Percentiles rank a stretch among this genome's conserved stretches.
phyloP scores from a whole-genome alignment of 2,888 invertebrate species.

The Atrina japonica region DNA sequence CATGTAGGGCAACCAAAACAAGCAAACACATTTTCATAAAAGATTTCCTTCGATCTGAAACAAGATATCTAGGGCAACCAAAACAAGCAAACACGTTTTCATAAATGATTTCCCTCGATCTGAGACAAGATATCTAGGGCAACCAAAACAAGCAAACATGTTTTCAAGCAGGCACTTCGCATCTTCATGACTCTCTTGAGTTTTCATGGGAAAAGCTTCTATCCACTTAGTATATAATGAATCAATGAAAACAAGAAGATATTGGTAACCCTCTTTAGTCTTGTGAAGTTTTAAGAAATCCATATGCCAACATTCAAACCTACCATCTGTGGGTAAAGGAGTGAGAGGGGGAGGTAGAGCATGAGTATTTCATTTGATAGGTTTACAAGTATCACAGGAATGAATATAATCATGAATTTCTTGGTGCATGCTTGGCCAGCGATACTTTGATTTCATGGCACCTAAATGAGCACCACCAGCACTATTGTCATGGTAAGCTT shows the following conservation, averaged over 20 bases:
- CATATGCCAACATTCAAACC: conserved; percentile 21
- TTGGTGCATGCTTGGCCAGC: conserved; percentile 36
- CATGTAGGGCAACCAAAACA: conserved; percentile 39
- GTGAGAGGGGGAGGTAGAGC: conserved; percentile 13
- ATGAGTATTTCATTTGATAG: conserved; percentile 16
- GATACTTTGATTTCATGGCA: conserved; percentile 30
- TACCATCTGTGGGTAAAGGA: conserved; percentile 7
- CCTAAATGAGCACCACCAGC: conserved; percentile 35
- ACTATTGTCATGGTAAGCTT: conserved; percentile 30
- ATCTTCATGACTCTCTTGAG: conserved; percentile 38
- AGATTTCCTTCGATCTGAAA: too few species aligned
- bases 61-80: conserved; percentile 31
- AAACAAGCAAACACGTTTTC: conserved; percentile 44
- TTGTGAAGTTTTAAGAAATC: too few species aligned
- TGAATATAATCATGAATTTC: conserved; percentile 30
- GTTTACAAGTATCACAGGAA: conserved; percentile 39
- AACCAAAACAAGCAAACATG: conserved; percentile 39
- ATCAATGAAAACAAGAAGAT: conserved; percentile 49
- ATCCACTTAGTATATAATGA: conserved; percentile 43
- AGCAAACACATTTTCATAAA: conserved; percentile 45
- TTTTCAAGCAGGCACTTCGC: too few species aligned
- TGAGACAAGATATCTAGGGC: too few species aligned
- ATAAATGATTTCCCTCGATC: too few species aligned
- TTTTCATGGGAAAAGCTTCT: conserved; percentile 49
- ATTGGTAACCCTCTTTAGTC: conserved; percentile 41